These are phyloP conservation scores for Lycopodina hypogea DNA, from an alignment of 37 sponge, comb jelly and placozoan species.

Conservation along the genomic window DNA sequence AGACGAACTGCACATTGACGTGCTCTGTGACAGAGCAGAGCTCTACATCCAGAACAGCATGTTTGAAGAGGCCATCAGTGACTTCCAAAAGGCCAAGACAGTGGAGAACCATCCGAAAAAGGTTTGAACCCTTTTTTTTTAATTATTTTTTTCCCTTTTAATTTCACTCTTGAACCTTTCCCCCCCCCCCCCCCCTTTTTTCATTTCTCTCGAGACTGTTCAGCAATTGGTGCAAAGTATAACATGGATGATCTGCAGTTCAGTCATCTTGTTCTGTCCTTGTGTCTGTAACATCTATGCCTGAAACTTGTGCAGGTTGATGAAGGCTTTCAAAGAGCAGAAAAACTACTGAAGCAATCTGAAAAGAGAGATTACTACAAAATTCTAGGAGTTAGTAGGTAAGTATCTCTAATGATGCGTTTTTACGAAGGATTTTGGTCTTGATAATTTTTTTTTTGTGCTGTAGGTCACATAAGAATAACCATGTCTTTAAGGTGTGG, in stretches of 20 bases:
- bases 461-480: too few relatives aligned
- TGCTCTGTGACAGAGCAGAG: conserved; percentile 90
- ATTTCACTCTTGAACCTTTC: too few relatives aligned
- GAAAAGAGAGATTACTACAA: conserved; percentile 99
- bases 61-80: conserved; percentile 88
- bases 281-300: too few relatives aligned
- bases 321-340: conserved; percentile 87
- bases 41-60: conserved; percentile 76
- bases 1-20: conserved; percentile 77
- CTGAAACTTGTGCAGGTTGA: conserved; percentile 52
- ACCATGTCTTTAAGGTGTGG: too few relatives aligned
- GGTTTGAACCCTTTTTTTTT: conserved; percentile 23
- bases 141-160: background rate
- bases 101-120: conserved; percentile 58
- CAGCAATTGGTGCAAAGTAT: too few relatives aligned
- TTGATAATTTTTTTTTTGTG: too few relatives aligned
- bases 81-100: conserved; percentile 83
- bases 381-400: conserved; percentile 91
- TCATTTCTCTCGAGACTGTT: too few relatives aligned
- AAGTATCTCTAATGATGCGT: too few relatives aligned
- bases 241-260: too few relatives aligned
- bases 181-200: too few relatives aligned
- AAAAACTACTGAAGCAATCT: conserved; percentile 92
- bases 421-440: background rate
- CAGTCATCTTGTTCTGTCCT: too few relatives aligned